Base-by-base conservation (phyloP, 2,797 vertebrate species). In the Vespertilio murinus region DNA sequence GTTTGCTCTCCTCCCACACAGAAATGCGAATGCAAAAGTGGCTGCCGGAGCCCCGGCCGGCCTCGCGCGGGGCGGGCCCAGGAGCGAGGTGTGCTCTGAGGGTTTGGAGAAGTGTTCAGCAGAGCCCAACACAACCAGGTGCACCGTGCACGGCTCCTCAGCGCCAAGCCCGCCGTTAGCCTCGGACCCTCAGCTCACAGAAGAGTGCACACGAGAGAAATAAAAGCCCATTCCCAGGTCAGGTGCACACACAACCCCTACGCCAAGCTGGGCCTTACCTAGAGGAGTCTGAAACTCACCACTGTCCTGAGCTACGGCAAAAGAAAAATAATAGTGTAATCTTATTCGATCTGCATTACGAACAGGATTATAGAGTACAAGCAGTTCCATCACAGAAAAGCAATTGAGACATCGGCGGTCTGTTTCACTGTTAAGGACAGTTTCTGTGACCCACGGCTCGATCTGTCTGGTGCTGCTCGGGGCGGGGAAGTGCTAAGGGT, bases 321-420 rank as follows among this genome's bases (percentile, higher is more conserved):
- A 97, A 97, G 96, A 97, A 97, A 97, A 97, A 96, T 97, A 97
- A 97, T 96, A 97, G 96, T 96, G 95, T 97, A 97, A 97, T 97
- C 94, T 91, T 97, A 96, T 96, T 97, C 75, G 94, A 96, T 96
- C 96, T 96, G 95, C 94, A 97, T 96, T 97, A 97, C 84, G 94
- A 97, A 97, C 93, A 97, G 96, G 96, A 97, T 96, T 96, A 97
- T 94, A 96, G 96, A 97, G 95, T 94, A 97, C 97, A 97, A 97
- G 97, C 96, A 97, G 96, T 96, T 95, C 96, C 96, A 97, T 96
- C 97, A 97, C 94, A 97, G 97, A 97, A 97, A 97, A 96, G 92
- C 96, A 97, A 97, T 92, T 93, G 80, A 94, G 96, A 95, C 94
- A 94, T 95, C 35, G 77, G 96, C 91, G 71, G 96, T 96, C 94